Percentiles rank a stretch among this genome's conserved stretches.
Evolutionary conservation across 2,113 vertebrate species (phyloP).

Genomic region (Hucho hucho): DNA sequence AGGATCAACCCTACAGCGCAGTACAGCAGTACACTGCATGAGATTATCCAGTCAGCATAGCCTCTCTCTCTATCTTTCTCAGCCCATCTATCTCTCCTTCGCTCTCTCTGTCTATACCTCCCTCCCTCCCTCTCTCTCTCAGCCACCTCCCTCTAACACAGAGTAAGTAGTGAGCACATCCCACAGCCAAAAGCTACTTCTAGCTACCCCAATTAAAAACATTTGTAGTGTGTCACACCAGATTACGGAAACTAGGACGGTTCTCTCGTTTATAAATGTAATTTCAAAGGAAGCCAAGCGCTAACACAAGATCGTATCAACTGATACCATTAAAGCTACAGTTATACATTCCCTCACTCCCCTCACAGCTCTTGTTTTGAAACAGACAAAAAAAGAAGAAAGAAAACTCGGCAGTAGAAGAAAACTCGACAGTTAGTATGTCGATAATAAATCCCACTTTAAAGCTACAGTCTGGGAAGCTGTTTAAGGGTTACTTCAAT

Average conservation of each 20-base stretch:
- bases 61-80: constrained; percentile 49
- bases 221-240: constrained; percentile 67
- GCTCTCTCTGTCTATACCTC: constrained; percentile 36
- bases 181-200: constrained; percentile 54
- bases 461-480: no score
- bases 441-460: no score
- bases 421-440: no score
- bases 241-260: constrained; percentile 63
- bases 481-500: no score
- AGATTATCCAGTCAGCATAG: constrained; percentile 81
- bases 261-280: constrained; percentile 54
- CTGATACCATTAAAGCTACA: constrained; percentile 53
- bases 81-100: constrained; percentile 24
- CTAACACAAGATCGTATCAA: constrained; percentile 57
- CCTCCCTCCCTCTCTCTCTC: neutral
- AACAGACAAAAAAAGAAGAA: neutral
- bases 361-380: neutral
- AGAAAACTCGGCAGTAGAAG: no score
- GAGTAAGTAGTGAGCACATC: constrained; percentile 30
- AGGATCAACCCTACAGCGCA: constrained; percentile 60
- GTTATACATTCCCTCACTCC: neutral
- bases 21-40: constrained; percentile 58
- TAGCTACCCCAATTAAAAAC: constrained; percentile 57
- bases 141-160: neutral
- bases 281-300: constrained; percentile 41